Conservation (phyloP, 2,113 vertebrate species). For the Pedionomus torquatus region DNA sequence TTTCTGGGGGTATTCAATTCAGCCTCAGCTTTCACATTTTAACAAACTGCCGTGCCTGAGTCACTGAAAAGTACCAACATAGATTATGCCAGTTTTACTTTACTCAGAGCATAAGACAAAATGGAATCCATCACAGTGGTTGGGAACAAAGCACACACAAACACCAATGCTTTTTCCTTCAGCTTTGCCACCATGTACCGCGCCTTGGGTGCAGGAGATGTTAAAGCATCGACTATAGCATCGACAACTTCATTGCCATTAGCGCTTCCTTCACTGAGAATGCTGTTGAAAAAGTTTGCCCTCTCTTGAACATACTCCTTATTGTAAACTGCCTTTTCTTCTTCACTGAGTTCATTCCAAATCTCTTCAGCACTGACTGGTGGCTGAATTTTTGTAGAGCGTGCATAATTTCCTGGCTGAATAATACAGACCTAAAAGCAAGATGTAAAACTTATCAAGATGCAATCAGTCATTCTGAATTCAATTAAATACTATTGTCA, state of each 20-base stretch:
- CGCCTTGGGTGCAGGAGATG: conserved; percentile 54
- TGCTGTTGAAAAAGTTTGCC: conserved; percentile 66
- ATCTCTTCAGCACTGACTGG: conserved; percentile 61
- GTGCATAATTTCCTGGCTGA: conserved; percentile 81
- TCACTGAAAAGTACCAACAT: neutral
- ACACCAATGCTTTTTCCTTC: conserved; percentile 53
- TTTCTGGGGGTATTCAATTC: neutral
- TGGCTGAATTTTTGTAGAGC: conserved; percentile 77
- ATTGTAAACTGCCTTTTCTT: conserved; percentile 69
- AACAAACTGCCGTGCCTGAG: neutral
- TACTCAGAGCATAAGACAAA: conserved; percentile 38
- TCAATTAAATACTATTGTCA: neutral
- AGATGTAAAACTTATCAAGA: neutral
- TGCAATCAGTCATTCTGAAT: neutral
- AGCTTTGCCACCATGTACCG: conserved; percentile 73
- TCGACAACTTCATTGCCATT: conserved; percentile 61
- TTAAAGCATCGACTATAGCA: conserved; percentile 79
- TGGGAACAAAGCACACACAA: conserved; percentile 39
- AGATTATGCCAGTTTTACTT: conserved; percentile 34
- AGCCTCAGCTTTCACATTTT: neutral
- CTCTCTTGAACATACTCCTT: conserved; percentile 69
- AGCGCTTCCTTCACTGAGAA: conserved; percentile 59
- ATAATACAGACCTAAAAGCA: conserved; percentile 79
- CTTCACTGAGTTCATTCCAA: conserved; percentile 73
- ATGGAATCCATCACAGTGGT: conserved; percentile 56